Percentiles rank a stretch among this genome's conserved stretches.
These are phyloP conservation scores for Drosophila kanapiae DNA, from an alignment of 1,140 invertebrate genomes.

Conservation along the genomic window DNA sequence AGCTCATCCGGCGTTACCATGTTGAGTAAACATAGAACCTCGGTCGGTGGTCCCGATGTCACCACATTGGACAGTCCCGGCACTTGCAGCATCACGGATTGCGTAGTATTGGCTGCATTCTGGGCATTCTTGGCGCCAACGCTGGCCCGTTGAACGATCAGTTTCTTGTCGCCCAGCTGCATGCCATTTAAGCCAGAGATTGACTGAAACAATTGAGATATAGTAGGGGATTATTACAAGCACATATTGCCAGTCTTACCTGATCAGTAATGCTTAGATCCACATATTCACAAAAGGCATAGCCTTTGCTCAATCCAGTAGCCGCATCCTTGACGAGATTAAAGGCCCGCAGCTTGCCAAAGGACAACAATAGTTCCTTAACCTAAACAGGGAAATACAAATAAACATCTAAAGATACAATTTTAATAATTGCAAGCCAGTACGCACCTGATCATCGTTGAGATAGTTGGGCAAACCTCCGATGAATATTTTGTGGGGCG, in stretches of 20 bases:
- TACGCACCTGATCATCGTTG: conserved; percentile 98
- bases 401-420: not conserved
- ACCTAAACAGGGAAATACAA: conserved; percentile 88
- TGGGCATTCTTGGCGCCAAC: conserved; percentile 97
- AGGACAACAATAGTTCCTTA: conserved; percentile 98
- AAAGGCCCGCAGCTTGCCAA: conserved; percentile 98
- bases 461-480: conserved; percentile 99
- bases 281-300: conserved; percentile 99
- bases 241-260: conserved; percentile 86
- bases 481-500: conserved; percentile 99
- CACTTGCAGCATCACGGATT: conserved; percentile 91
- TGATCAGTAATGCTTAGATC: conserved; percentile 99
- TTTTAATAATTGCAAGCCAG: not conserved
- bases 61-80: conserved; percentile 95
- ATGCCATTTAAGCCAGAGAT: conserved; percentile 99
- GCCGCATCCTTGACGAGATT: conserved; percentile 99
- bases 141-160: conserved; percentile 98
- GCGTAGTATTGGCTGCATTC: conserved; percentile 90
- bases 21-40: conserved; percentile 98
- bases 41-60: conserved; percentile 96
- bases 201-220: conserved; percentile 87
- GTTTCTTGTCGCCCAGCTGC: conserved; percentile 99
- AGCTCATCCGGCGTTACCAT: conserved; percentile 99
- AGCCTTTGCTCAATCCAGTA: conserved; percentile 98
- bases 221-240: conserved; percentile 7